Evolutionary conservation across 2,888 invertebrate species (phyloP).

Genomic region (Plebejus anna): DNA sequence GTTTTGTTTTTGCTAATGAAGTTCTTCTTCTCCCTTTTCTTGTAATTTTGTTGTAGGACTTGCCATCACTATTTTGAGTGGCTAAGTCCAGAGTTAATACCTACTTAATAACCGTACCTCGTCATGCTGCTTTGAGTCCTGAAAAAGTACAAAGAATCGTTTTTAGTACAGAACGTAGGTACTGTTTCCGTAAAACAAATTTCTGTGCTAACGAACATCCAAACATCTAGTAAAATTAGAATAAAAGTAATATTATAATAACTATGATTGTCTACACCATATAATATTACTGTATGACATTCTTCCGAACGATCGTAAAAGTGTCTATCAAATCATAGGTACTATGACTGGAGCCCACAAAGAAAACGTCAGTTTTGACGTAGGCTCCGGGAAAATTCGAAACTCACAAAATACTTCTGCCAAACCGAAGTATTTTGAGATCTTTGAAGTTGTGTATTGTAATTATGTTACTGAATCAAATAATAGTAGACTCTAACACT

Average conservation of each 20-base stretch:
- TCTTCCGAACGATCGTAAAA: constrained; percentile 29
- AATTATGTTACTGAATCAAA: neutral
- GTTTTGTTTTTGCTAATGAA: neutral
- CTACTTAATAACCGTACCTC: no score
- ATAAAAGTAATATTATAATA: no score
- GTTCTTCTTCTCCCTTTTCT: neutral
- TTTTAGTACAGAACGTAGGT: no score
- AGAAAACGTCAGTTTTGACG: constrained; percentile 43
- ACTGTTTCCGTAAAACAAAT: no score
- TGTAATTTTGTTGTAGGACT: neutral
- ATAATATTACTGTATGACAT: neutral
- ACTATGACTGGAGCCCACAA: constrained; percentile 38
- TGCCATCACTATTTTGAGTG: neutral
- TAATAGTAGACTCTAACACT: neutral
- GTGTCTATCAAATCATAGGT: constrained; percentile 38
- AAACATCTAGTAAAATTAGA: no score
- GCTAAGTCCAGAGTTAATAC: no score
- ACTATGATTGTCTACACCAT: no score
- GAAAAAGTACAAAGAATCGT: no score
- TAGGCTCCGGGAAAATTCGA: constrained; percentile 28
- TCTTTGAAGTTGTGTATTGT: constrained; percentile 7
- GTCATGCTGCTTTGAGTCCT: no score
- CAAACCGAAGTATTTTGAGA: neutral
- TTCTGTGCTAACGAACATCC: no score
- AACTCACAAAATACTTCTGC: neutral